phyloP scores from a whole-genome alignment of 1,140 invertebrate genomes.

The Caerostris darwini region DNA sequence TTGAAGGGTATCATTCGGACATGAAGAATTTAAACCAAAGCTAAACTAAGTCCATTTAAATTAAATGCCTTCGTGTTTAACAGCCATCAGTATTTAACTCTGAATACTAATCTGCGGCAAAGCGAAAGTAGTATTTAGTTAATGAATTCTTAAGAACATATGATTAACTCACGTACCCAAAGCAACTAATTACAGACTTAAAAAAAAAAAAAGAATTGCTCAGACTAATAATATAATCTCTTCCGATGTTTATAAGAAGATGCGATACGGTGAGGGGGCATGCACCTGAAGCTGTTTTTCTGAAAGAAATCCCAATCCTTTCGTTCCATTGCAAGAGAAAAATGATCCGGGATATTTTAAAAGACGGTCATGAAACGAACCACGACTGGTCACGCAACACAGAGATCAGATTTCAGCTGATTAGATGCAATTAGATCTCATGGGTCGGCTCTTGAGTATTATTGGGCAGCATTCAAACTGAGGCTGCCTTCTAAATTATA shows the following conservation, averaged over 20 bases:
- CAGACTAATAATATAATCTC: conserved; percentile 44
- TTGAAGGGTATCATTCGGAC: neutral
- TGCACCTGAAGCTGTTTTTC: conserved; percentile 67
- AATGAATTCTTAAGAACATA: conserved; percentile 71
- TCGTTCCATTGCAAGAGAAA: neutral
- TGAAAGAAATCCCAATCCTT: conserved; percentile 45
- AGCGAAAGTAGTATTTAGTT: conserved; percentile 69
- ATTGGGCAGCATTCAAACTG: neutral
- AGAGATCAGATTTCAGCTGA: conserved; percentile 76
- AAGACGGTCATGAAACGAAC: conserved; percentile 41
- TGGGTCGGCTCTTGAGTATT: conserved; percentile 36
- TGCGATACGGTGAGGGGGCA: conserved; percentile 1
- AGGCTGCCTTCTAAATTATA: conserved; percentile 74
- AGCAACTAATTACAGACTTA: conserved; percentile 72
- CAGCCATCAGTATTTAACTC: conserved; percentile 52
- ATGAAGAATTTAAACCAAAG: conserved; percentile 2
- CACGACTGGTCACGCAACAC: conserved; percentile 63
- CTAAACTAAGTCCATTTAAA: neutral
- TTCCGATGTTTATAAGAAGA: conserved; percentile 52
- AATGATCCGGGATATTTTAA: conserved; percentile 19
- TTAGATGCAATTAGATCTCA: conserved; percentile 76
- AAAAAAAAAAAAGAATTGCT: conserved; percentile 12
- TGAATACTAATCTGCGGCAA: conserved; percentile 56
- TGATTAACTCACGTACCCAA: conserved; percentile 65
- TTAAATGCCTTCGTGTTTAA: conserved; percentile 57